Base-by-base conservation (phyloP, 2,113 vertebrate species). In the Poeciliopsis prolifica region DNA sequence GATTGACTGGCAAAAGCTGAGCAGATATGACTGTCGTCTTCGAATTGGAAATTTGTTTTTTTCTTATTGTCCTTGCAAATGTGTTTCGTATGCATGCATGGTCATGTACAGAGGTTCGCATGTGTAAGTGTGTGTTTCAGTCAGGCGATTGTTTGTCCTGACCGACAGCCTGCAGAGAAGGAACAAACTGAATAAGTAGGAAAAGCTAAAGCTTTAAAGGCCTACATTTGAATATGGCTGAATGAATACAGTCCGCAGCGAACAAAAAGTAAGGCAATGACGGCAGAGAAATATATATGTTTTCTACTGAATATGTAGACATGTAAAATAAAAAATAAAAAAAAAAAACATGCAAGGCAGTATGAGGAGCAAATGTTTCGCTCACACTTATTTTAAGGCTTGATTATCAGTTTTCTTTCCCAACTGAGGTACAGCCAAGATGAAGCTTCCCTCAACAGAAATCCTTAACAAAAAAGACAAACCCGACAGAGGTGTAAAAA, bases 261-360 rank as follows among this genome's bases (percentile, higher is more conserved):
- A 37, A 89, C 91, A 93, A 86, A 92, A 90, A 85, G 89, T 86
- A 95, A 81, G 90, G 94, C 94, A 92, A 90, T 94, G 91, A 89
- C 93, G 87, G 90, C 92, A 92, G 93, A 87, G 87, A 92, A 90
- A 91, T 90, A 93, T 92, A 91, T 82, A 95, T 68, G 87, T 87
- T 90, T 75, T 91, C 86, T 90, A 95, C 92, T 93, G 94, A 91
- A 95, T 95, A 95, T 91, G 85, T 89, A 90, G 90, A 89, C 80
- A 89, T 85, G 89, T 58, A 87, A 90, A 84, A 86, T 81, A 77
- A 79, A 91, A 91, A 86, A 79, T 80, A 91, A 91, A 87, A 79
- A 91, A 90, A 86, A 78, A 81, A 91, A 91, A 88, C 91, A 93
- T 91, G 93, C 90, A 92, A 89, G 89, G 91, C 88, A 89, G 92